Evolutionary conservation across 2,113 vertebrate species (phyloP).

Genomic region (Colinus virginianus): DNA sequence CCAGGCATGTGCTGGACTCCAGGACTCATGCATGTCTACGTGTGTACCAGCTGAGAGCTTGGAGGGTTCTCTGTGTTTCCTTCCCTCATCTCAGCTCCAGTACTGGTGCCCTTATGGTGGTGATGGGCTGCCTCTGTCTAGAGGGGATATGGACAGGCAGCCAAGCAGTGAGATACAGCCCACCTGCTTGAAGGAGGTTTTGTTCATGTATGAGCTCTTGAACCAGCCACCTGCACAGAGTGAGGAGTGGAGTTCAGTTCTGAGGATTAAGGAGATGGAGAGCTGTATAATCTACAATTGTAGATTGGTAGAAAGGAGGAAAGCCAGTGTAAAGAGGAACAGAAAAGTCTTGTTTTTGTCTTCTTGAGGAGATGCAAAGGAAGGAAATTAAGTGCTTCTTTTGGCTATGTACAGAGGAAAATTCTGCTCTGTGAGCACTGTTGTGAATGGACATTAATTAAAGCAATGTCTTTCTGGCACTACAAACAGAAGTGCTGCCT

Average conservation of each 20-base stretch:
- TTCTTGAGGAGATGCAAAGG: constrained; percentile 14
- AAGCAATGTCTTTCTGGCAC: background rate
- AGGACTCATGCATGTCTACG: background rate
- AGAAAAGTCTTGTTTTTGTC: constrained; percentile 37
- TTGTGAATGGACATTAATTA: background rate
- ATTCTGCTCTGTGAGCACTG: background rate
- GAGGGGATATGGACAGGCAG: background rate
- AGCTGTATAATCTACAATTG: background rate
- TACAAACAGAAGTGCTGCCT: background rate
- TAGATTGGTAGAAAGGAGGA: background rate
- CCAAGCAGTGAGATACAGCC: background rate
- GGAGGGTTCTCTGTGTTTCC: background rate
- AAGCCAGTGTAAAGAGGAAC: background rate
- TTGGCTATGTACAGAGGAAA: background rate
- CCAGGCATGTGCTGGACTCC: background rate
- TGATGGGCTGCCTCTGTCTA: background rate
- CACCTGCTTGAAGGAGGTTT: background rate
- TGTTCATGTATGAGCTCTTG: background rate
- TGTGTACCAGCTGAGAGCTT: background rate
- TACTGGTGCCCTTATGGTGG: background rate
- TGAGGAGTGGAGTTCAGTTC: background rate
- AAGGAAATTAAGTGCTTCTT: background rate
- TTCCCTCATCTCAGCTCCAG: background rate
- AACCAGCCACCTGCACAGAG: background rate
- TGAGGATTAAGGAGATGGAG: background rate